Percentiles rank a stretch among this genome's conserved stretches.
Conservation (phyloP, 2,888 invertebrate species). For the Tetranychus piercei region DNA sequence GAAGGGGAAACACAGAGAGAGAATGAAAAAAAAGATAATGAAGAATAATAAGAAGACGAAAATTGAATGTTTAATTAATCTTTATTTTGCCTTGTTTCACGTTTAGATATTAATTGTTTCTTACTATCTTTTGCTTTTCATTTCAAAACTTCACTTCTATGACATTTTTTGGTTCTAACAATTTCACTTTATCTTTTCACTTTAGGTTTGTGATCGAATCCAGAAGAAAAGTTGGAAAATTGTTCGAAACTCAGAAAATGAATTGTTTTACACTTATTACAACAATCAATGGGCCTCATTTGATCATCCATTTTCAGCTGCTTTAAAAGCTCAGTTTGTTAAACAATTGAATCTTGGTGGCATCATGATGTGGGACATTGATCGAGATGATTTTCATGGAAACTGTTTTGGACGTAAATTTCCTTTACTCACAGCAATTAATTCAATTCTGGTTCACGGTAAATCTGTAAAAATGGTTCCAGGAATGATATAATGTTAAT, state of each 20-base stretch:
- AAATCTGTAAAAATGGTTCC: not conserved
- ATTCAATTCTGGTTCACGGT: slow-evolving; percentile 5
- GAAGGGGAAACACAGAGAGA: not conserved
- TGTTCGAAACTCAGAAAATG: not conserved
- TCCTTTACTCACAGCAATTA: slow-evolving; percentile 18
- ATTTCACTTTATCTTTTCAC: not conserved
- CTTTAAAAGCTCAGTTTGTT: slow-evolving; percentile 35
- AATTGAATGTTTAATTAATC: not conserved
- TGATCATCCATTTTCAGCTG: slow-evolving; percentile 24
- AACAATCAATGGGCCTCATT: slow-evolving; percentile 26
- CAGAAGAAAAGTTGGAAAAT: not conserved
- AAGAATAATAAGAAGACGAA: not conserved
- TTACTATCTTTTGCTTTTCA: too few species aligned
- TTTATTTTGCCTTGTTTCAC: too few species aligned
- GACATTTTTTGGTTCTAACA: not conserved
- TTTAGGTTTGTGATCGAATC: slow-evolving; percentile 7
- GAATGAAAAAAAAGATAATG: not conserved
- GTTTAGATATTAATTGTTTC: too few species aligned
- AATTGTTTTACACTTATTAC: slow-evolving; percentile 22
- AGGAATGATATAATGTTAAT: not conserved
- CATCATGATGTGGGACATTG: slow-evolving; percentile 58
- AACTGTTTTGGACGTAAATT: slow-evolving; percentile 19
- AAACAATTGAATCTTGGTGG: slow-evolving; percentile 46
- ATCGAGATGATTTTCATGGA: slow-evolving; percentile 51
- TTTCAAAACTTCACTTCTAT: too few species aligned